A percentile compares a stretch with the other conserved stretches of the same genome.
Conservation (phyloP, 2,113 vertebrate genomes). For the Tyto alba region DNA sequence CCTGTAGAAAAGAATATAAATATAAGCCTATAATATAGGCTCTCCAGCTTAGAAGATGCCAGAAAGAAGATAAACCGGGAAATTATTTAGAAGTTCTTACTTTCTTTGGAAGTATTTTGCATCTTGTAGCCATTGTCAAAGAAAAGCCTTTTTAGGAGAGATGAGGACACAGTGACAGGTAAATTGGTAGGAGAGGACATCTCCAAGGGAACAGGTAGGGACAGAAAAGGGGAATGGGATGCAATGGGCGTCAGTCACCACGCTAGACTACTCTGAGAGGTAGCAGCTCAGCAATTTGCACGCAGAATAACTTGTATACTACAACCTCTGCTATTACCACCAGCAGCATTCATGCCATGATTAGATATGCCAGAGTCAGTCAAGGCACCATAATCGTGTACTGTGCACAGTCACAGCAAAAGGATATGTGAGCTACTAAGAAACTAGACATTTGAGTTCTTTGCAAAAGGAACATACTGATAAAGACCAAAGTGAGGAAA, state of each 20-base stretch:
- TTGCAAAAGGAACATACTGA: neutral
- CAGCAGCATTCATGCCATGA: neutral
- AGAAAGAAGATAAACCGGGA: neutral
- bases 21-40: neutral
- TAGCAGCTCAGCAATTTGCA: neutral
- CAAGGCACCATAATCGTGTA: neutral
- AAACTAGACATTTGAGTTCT: neutral
- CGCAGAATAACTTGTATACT: neutral
- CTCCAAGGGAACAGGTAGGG: neutral
- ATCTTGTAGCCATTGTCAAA: neutral
- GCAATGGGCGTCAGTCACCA: rapidly evolving
- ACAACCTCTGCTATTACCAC: neutral
- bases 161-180: neutral
- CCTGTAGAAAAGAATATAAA: neutral
- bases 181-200: neutral
- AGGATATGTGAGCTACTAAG: neutral
- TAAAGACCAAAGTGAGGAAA: neutral
- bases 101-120: neutral
- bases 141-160: neutral
- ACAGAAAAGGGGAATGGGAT: neutral
- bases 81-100: neutral
- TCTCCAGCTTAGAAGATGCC: neutral
- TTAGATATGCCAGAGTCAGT: neutral
- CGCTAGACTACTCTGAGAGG: neutral
- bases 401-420: neutral